Evolutionary conservation across 2,113 vertebrate species (phyloP), one percentile per base, ranked within the genome.

Genomic region (Lampris incognitus): DNA sequence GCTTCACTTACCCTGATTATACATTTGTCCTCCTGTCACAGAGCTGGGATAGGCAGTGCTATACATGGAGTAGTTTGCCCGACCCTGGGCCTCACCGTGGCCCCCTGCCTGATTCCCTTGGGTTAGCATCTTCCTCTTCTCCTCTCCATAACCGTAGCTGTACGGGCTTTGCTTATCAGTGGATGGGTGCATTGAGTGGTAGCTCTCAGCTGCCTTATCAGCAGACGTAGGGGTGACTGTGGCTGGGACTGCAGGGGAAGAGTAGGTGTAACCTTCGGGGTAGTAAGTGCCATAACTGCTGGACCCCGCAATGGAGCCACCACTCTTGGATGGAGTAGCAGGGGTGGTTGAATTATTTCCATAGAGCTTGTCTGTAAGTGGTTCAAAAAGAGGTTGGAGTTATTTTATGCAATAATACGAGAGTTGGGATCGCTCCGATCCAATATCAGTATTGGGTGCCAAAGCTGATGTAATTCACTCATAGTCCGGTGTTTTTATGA

Each of bases 71-170:
- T 82, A 88, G 65, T 81, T 57, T 51, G 72, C 81, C 58, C 42
- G 56, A 40, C 66, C 78, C 51, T 81, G 82, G 39, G 8, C 38
- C 3, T 72, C 83, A 9, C 4, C 75, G 54, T 74, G 79, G 48
- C 72, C 65, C 36, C 4, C 42, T 11, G 49, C 38, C 46, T 40
- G 51, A 9, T 6, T 51, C 39, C 49, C 62, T 62, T 92, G 91
- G 13, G 83, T 92, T 48, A 93, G 87, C 87, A 91, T 86, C 62
- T 92, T 93, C 86, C 91, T 92, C 77, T 93, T 93, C 74, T 92
- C 91, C 2, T 90, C 92, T 37, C 92, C 92, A 1, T 93, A 93
- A 0, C 91, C 92, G 2, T 93, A 93, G 76, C 92, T 93, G 75
- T 93, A 93, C 0, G 92, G 92, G 63, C 92, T 93, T 76, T 87